These are phyloP conservation scores for Rhineura floridana DNA, from an alignment of 2,113 vertebrate genomes.

Conservation along the genomic window DNA sequence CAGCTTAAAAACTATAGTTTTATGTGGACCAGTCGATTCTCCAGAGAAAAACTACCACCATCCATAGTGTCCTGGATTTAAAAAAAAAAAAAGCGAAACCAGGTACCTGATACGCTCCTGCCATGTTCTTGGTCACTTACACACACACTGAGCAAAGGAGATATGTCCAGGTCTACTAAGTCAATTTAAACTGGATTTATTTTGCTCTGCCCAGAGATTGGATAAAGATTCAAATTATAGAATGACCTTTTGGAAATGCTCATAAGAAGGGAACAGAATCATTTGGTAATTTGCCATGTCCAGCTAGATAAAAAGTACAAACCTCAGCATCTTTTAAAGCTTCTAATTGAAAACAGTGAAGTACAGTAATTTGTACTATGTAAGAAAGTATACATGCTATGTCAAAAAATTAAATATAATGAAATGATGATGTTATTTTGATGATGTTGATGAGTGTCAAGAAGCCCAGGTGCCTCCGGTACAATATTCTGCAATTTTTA, in stretches of 20 bases:
- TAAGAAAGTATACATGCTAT: not conserved
- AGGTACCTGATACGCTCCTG: not conserved
- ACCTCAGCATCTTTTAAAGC: not conserved
- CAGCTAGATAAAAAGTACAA: not conserved
- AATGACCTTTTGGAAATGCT: not conserved
- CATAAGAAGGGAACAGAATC: not conserved
- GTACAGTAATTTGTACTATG: not conserved
- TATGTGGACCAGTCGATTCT: not conserved
- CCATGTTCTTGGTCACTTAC: not conserved
- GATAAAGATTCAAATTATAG: not conserved
- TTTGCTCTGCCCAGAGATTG: not conserved
- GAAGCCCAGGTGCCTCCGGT: not conserved
- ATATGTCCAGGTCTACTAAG: too few species aligned
- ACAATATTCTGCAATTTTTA: not conserved
- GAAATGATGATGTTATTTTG: not conserved
- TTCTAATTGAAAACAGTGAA: not conserved
- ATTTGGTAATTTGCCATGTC: not conserved
- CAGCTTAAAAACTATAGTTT: not conserved
- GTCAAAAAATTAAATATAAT: not conserved
- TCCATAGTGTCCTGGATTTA: not conserved
- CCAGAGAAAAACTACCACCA: not conserved
- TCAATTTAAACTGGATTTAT: not conserved
- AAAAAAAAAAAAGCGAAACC: not conserved
- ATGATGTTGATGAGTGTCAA: not conserved
- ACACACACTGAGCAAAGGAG: not conserved